These are phyloP conservation scores for Nesoenas mayeri DNA, from an alignment of 2,113 vertebrate genomes.

Conservation along the genomic window DNA sequence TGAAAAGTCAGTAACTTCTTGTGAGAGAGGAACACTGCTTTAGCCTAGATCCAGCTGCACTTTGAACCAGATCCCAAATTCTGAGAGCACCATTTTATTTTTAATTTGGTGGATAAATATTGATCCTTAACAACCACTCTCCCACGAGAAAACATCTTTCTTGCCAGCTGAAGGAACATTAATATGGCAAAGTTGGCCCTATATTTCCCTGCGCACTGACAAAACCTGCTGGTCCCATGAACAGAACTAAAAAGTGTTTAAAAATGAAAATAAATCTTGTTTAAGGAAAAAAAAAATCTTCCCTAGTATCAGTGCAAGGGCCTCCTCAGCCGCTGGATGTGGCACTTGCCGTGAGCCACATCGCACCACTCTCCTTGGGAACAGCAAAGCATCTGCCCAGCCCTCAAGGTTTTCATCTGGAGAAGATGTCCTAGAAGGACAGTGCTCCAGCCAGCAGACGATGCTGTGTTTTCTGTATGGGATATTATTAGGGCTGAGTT, in stretches of 20 bases:
- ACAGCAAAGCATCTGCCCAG: neutral
- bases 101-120: neutral
- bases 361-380: neutral
- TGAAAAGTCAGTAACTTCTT: neutral
- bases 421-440: neutral
- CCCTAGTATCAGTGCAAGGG: neutral
- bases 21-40: neutral
- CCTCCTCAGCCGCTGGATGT: neutral
- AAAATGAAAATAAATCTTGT: neutral
- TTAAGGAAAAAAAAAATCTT: neutral
- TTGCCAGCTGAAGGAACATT: neutral
- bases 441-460: neutral
- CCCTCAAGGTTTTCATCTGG: neutral
- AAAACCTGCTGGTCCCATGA: neutral
- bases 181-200: neutral
- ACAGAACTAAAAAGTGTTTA: neutral
- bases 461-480: neutral
- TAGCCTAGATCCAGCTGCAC: neutral
- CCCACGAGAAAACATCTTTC: neutral
- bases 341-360: neutral
- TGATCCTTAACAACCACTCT: neutral
- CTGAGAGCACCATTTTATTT: neutral
- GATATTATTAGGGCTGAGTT: neutral
- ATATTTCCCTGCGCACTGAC: neutral
- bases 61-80: neutral